phyloP scores from a whole-genome alignment of 2,797 vertebrate species.

The Pteronotus mesoamericanus region DNA sequence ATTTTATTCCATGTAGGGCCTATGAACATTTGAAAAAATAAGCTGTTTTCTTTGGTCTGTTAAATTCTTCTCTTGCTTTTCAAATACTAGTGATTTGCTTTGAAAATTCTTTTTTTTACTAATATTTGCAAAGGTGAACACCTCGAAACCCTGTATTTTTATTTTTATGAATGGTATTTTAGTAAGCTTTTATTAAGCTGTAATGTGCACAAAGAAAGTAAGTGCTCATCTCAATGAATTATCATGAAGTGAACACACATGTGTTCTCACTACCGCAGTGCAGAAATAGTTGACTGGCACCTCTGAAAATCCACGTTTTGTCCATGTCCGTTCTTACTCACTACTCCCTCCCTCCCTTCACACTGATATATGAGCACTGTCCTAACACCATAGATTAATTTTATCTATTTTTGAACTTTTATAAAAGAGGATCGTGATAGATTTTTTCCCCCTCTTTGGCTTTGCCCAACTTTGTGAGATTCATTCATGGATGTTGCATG shows the following conservation, averaged over 20 bases:
- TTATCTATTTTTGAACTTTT: neutral
- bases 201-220: neutral
- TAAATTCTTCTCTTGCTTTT: neutral
- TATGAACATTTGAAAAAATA: neutral
- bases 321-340: neutral
- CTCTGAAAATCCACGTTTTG: neutral
- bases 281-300: neutral
- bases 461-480: neutral
- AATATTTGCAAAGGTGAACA: neutral
- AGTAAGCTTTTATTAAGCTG: neutral
- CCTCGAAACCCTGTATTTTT: neutral
- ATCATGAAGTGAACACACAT: neutral
- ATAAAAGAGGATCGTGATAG: neutral
- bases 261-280: neutral
- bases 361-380: neutral
- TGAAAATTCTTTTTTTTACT: neutral
- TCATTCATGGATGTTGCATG: neutral
- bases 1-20: neutral
- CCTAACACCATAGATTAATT: neutral
- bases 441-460: neutral
- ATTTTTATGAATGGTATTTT: slow-evolving; percentile 6
- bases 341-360: neutral
- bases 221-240: neutral
- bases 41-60: neutral
- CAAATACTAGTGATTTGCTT: neutral